These are phyloP conservation scores for Oreonectes daqikongensis DNA, from an alignment of 2,797 vertebrate genomes.

Conservation along the genomic window DNA sequence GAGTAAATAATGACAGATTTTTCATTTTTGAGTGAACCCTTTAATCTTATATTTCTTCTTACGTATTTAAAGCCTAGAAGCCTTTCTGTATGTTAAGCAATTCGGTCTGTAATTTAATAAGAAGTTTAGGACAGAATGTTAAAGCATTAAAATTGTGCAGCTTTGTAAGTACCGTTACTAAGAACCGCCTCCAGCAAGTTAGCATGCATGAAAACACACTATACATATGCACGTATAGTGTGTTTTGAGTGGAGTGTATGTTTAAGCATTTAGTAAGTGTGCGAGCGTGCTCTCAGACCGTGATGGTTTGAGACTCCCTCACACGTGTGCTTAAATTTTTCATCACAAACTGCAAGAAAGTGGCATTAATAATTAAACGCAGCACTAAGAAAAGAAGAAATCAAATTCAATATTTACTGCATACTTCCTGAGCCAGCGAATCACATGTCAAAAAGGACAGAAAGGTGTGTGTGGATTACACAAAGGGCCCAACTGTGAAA, in stretches of 20 bases:
- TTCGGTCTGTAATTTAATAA: not conserved
- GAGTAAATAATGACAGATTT: too few relatives aligned
- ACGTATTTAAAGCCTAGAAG: too few relatives aligned
- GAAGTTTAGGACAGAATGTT: not conserved
- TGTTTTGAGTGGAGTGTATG: not conserved
- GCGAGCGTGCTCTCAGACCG: conserved; percentile 2
- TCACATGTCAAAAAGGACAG: conserved; percentile 21
- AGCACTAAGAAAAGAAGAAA: conserved; percentile 66
- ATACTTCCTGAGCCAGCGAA: conserved; percentile 45
- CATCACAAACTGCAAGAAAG: conserved; percentile 68
- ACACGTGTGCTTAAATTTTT: conserved; percentile 68
- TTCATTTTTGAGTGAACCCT: too few relatives aligned
- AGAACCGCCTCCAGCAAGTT: not conserved
- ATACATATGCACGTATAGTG: not conserved
- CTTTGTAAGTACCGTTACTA: not conserved
- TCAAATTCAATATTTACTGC: conserved; percentile 75
- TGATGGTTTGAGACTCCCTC: conserved; percentile 46
- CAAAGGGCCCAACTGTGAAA: conserved; percentile 33
- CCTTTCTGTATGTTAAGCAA: too few relatives aligned
- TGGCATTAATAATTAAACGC: conserved; percentile 71
- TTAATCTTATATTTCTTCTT: too few relatives aligned
- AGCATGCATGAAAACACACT: not conserved
- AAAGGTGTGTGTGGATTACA: conserved; percentile 11
- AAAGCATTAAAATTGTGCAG: not conserved
- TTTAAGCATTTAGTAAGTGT: conserved; percentile 19